Base-by-base conservation (phyloP, 2,888 invertebrate genomes). In the Allygus modestus region DNA sequence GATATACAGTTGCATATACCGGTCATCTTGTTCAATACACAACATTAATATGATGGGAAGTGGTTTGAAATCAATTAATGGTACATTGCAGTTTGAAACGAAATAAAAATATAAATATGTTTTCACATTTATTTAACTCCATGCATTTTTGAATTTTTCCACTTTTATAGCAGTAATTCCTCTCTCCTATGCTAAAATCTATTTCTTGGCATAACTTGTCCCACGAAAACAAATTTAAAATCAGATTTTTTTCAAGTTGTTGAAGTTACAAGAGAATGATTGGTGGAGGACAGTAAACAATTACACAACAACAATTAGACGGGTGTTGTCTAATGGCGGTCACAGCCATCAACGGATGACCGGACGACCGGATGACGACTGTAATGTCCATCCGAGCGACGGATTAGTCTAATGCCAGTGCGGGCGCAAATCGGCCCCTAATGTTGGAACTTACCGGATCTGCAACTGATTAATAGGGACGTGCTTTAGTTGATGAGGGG, bases 331-430 rank as follows among this genome's bases (percentile, higher is more conserved):
- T 54, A 54, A 54, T 54, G 23, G 54, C 54, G 54, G 54, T 23
- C 54, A 23, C 1, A 54, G 54, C 20, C 54, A 54, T 54, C 54
- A 54, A 23, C 54, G 54, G 54, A 17, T 51, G 51, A 17, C 51
- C 51, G 51, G 51, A 51, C 15, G 51, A 46, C 46, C 17, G 46
- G 46, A 46, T 46, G 46, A 17, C 46, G 12, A 54, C 54, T 54
- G 69, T 69, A 69, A 69, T 69, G 69, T 69, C 31, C 69, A 37
- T 31, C 69, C 69, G 54, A 54, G 54, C 54, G 23, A 11, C 54
- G 54, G 54, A 54, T 54, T 20, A 69, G 31, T 31, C 69, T 69
- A 69, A 69, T 69, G 31, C 69, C 15, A 12, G 33, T 31, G n/a
- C n/a, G 31, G 31, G 1, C 69, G 1, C 69, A 2, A 69, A 69